These are phyloP conservation scores for Nebria brevicollis DNA, from an alignment of 2,888 invertebrate genomes.

Conservation along the genomic window DNA sequence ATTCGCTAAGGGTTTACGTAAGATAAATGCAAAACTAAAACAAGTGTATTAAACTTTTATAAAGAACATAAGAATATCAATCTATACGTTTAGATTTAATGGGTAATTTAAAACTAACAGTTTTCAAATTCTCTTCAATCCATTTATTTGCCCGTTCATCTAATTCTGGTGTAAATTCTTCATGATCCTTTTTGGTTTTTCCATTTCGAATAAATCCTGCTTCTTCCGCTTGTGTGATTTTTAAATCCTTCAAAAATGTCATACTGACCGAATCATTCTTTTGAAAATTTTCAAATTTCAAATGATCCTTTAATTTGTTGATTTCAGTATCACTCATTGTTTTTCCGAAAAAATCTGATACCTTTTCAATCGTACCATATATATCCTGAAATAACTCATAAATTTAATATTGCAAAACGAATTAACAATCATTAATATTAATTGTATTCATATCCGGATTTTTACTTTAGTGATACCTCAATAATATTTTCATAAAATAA, in stretches of 20 bases:
- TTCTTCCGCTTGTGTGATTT: constrained; percentile 69
- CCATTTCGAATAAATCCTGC: constrained; percentile 77
- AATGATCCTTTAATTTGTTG: constrained; percentile 72
- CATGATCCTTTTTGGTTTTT: constrained; percentile 75
- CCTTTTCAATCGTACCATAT: constrained; percentile 66
- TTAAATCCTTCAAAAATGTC: constrained; percentile 71
- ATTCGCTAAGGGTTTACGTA: too few species aligned
- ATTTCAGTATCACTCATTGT: constrained; percentile 69
- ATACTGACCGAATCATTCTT: constrained; percentile 83
- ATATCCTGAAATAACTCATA: constrained; percentile 67
- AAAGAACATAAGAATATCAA: neutral
- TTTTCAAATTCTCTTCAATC: constrained; percentile 72
- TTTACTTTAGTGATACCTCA: constrained; percentile 62
- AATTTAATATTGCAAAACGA: too few species aligned
- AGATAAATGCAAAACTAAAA: too few species aligned
- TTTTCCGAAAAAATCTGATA: constrained; percentile 73
- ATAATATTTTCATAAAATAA: constrained; percentile 84
- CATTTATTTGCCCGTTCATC: constrained; percentile 73
- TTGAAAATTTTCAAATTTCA: constrained; percentile 84
- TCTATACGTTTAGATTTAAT: neutral
- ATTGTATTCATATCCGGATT: neutral
- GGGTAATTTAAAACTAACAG: constrained; percentile 71
- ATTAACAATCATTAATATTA: too few species aligned
- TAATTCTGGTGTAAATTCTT: constrained; percentile 76
- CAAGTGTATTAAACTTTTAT: too few species aligned